phyloP scores from a whole-genome alignment of 2,113 vertebrate genomes.

The Hippopotamus amphibius region DNA sequence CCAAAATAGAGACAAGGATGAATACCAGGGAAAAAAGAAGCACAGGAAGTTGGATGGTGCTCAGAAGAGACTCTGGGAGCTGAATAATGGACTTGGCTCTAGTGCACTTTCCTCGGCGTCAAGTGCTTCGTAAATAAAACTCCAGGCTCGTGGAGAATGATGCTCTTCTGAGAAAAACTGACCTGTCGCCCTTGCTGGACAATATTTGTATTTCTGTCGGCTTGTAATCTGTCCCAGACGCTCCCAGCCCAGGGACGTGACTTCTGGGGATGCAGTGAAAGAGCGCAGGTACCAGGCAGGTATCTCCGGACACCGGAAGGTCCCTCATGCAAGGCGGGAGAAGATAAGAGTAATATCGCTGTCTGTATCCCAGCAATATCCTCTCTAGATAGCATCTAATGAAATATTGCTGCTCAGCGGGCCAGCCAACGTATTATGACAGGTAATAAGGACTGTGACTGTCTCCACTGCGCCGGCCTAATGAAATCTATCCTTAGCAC shows the following conservation, averaged over 20 bases:
- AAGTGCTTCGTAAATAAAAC: rapidly evolving
- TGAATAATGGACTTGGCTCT: background rate
- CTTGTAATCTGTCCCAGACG: background rate
- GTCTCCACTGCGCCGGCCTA: constrained; percentile 20
- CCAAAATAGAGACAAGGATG: background rate
- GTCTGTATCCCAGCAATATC: background rate
- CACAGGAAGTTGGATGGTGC: rapidly evolving
- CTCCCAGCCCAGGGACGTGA: rapidly evolving
- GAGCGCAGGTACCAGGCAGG: rapidly evolving
- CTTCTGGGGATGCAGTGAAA: background rate
- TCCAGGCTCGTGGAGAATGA: background rate
- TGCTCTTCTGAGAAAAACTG: rapidly evolving
- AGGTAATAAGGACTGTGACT: background rate
- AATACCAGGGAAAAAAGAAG: rapidly evolving
- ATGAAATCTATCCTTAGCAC: constrained; percentile 54
- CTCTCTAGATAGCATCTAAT: constrained; percentile 17
- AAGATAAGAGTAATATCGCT: background rate
- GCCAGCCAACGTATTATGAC: background rate
- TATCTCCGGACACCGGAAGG: background rate
- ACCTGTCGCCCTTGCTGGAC: rapidly evolving
- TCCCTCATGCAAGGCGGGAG: background rate
- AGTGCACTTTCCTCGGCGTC: rapidly evolving
- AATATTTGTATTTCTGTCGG: background rate
- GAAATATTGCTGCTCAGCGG: rapidly evolving
- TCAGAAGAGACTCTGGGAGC: rapidly evolving